Evolutionary conservation across 2,888 invertebrate species (phyloP), one percentile per base, ranked within the genome.

Genomic region (Ophion obscuratus): DNA sequence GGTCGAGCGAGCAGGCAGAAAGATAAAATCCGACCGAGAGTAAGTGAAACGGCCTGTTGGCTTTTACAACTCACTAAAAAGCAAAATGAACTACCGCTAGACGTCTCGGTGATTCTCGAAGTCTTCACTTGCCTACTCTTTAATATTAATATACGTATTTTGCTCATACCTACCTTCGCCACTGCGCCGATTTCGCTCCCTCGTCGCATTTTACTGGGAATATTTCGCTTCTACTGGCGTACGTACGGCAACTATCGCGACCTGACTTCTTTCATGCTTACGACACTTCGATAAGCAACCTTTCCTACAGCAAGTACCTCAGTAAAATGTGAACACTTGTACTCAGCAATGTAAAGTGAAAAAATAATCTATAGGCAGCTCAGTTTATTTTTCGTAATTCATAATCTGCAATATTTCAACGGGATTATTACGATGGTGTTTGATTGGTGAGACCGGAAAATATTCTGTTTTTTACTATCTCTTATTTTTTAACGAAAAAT

Each of bases 31-130:
- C 76, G 80, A 75, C 47, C 68, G 44, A 44, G 68, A 74, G 75
- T 75, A 53, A 59, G 66, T 53, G 80, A 77, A 77, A 84, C 84
- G 81, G 73, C 81, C 81, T 77, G 84, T 77, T 84, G 77, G 57
- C 53, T 84, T 84, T 84, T 84, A 84, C 36, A 74, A 57, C 81
- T 68, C 66, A 44, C 73, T 66, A 61, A 47, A 70, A 66, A 79
- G 67, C 44, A 66, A 76, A 70, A 77, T 59, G 66, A 77, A 66
- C 76, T 53, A 70, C 75, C 40, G 57, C 64, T 61, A 59, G 44
- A 76, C 67, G 68, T 84, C 67, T 24, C 67, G 11, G 68, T 66
- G 67, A 77, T 84, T 61, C 77, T 81, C 67, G 66, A 84, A 77
- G 62, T 73, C 81, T 62, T 31, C 68, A 27, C 74, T 79, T 74